These are phyloP conservation scores for Xyrauchen texanus DNA, from an alignment of 2,113 vertebrate species.

Conservation along the genomic window DNA sequence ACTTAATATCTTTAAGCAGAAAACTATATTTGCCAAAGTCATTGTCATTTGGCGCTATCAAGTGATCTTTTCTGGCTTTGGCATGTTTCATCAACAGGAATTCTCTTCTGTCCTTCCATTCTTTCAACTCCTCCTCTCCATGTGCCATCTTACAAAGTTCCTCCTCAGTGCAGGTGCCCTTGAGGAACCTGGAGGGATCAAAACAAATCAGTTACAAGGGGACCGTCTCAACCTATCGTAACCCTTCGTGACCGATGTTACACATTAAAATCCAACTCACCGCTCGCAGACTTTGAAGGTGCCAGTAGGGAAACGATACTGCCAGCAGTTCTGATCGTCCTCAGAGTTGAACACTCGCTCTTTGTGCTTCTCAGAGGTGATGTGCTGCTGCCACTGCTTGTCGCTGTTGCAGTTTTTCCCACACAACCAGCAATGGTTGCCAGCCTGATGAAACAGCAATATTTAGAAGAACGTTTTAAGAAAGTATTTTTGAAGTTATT, in stretches of 20 bases:
- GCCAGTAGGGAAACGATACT: conserved; percentile 94
- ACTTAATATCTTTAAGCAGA: conserved; percentile 99
- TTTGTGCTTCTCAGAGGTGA: conserved; percentile 97
- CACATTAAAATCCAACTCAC: conserved; percentile 65
- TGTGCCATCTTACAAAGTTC: conserved; percentile 91
- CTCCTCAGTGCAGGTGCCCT: conserved; percentile 84
- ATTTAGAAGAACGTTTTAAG: not conserved
- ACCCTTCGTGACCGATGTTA: not conserved
- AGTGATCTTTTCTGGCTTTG: conserved; percentile 96
- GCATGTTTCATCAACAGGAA: conserved; percentile 94
- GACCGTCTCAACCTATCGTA: not conserved
- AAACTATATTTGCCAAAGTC: conserved; percentile 99
- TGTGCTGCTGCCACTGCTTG: conserved; percentile 98
- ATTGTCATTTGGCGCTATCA: conserved; percentile 98
- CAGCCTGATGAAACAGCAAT: conserved; percentile 75
- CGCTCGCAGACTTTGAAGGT: conserved; percentile 92
- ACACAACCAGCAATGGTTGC: conserved; percentile 98
- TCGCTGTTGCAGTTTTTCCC: conserved; percentile 99
- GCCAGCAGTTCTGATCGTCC: conserved; percentile 97
- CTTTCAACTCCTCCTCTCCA: conserved; percentile 87
- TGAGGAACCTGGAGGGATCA: conserved; percentile 78
- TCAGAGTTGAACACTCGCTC: conserved; percentile 96
- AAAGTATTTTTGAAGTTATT: too few species aligned
- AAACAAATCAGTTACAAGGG: not conserved
- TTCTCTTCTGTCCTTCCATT: conserved; percentile 91